These are phyloP conservation scores for Paracanthobrama guichenoti DNA, from an alignment of 2,113 vertebrate species.

Conservation along the genomic window DNA sequence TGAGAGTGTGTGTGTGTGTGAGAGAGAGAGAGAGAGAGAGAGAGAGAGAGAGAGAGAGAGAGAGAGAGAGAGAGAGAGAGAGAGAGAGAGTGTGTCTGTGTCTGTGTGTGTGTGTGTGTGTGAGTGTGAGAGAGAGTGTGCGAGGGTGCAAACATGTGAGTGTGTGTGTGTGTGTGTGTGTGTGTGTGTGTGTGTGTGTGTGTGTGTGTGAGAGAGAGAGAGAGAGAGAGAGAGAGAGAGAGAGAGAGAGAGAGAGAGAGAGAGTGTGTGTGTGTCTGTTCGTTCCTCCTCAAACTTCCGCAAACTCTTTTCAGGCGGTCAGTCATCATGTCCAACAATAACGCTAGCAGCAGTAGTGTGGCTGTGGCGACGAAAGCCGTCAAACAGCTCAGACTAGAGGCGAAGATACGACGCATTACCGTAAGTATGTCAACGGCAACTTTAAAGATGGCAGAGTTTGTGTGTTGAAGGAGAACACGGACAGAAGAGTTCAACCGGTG, in stretches of 20 bases:
- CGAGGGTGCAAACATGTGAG: too few species aligned
- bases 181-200: background rate
- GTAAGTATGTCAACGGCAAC: slow-evolving; percentile 57
- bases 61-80: too few species aligned
- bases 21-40: too few species aligned
- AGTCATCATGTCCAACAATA: slow-evolving; percentile 77
- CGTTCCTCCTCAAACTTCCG: background rate
- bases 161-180: too few species aligned
- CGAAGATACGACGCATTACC: slow-evolving; percentile 73
- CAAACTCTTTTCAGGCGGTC: background rate
- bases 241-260: too few species aligned
- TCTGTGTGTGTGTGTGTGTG: too few species aligned
- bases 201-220: too few species aligned
- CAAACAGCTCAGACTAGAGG: slow-evolving; percentile 77
- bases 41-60: too few species aligned
- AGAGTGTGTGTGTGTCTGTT: background rate
- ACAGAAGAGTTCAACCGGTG: background rate
- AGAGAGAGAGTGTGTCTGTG: too few species aligned
- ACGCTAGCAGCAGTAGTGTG: slow-evolving; percentile 73
- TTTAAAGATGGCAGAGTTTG: background rate
- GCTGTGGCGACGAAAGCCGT: slow-evolving; percentile 72
- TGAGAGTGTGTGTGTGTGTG: too few species aligned
- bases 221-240: too few species aligned
- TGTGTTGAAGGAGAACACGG: background rate
- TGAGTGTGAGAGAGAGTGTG: too few species aligned